These are phyloP conservation scores for Scaptomyza reducta DNA, from an alignment of 2,888 invertebrate species.

Conservation along the genomic window DNA sequence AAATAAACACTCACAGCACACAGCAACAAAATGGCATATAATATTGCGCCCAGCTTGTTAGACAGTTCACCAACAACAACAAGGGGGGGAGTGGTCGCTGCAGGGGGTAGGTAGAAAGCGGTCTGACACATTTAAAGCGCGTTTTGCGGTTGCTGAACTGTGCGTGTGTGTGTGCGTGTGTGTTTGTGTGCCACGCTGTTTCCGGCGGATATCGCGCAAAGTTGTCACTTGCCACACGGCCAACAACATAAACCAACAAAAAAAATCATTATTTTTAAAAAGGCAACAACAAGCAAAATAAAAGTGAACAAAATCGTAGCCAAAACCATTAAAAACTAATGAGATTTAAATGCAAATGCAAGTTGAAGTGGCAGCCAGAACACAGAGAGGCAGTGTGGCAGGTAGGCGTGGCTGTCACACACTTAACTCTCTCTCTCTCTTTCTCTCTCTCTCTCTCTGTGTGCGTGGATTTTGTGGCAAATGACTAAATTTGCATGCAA, in stretches of 20 bases:
- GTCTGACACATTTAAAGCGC: constrained; percentile 58
- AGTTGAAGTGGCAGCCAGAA: constrained; percentile 45
- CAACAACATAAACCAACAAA: constrained; percentile 33
- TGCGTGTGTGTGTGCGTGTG: constrained; percentile 17
- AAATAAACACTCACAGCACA: constrained; percentile 72
- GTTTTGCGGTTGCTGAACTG: constrained; percentile 57
- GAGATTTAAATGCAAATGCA: constrained; percentile 80
- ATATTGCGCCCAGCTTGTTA: constrained; percentile 46
- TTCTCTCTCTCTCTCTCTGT: constrained; percentile 19
- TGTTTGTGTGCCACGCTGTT: constrained; percentile 39
- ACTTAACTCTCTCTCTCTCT: constrained; percentile 5
- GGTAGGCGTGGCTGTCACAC: constrained; percentile 19
- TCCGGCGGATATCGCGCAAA: constrained; percentile 68
- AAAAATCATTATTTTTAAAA: constrained; percentile 13
- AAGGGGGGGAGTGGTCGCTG: background rate
- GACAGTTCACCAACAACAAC: constrained; percentile 6
- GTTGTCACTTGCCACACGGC: constrained; percentile 65
- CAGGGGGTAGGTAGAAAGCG: background rate
- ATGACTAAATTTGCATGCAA: constrained; percentile 77
- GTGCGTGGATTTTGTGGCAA: constrained; percentile 38
- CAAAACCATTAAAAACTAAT: constrained; percentile 78
- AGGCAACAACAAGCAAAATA: constrained; percentile 11
- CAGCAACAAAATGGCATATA: constrained; percentile 43
- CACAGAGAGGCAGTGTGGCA: background rate
- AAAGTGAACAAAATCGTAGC: constrained; percentile 44